Evolutionary conservation across 2,113 vertebrate species (phyloP), one percentile per base, ranked within the genome.

Genomic region (Prochilodus magdalenae): DNA sequence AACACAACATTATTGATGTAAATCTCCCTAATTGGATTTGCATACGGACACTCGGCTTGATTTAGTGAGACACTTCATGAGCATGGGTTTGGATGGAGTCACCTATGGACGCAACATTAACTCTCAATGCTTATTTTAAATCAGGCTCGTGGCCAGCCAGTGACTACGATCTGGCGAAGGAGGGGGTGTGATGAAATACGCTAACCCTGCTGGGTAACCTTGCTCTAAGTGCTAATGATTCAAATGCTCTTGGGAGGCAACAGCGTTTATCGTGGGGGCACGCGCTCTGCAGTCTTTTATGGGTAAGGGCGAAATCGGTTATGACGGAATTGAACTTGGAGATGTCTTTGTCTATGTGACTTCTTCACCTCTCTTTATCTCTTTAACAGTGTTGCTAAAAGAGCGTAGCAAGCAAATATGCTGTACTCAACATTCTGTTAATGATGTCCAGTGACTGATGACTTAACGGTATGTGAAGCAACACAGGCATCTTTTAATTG

Each of bases 21-120:
- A 91, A 90, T 90, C 86, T 76, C 69, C 60, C 84, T 84, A 84
- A 87, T 81, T 90, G 67, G 89, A 90, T 88, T 87, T 90, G 89
- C 82, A 88, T 85, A 81, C 69, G 74, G 77, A 91, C 80, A 36
- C 71, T 67, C 81, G 87, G 80, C 77, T 83, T 91, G 88, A 93
- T 92, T 90, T 90, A 89, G 89, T 84, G 22, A 13, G 51, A 29
- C n/a, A 27, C 57, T 82, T n/a, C 66, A 24, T 8, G 59, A 29
- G 57, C 55, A 47, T 12, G 20, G 57, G 51, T 69, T 77, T 36
- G 36, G 63, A 75, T 83, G 76, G 84, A 89, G 84, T 82, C 63
- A 73, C 80, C 82, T 75, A 85, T 82, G 86, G 89, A 89, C 87
- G 87, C 87, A 83, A 85, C 90, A 90, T 92, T 79, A 90, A 87